Base-by-base conservation (phyloP, 2,113 vertebrate species). In the Mesembrinibis cayennensis region DNA sequence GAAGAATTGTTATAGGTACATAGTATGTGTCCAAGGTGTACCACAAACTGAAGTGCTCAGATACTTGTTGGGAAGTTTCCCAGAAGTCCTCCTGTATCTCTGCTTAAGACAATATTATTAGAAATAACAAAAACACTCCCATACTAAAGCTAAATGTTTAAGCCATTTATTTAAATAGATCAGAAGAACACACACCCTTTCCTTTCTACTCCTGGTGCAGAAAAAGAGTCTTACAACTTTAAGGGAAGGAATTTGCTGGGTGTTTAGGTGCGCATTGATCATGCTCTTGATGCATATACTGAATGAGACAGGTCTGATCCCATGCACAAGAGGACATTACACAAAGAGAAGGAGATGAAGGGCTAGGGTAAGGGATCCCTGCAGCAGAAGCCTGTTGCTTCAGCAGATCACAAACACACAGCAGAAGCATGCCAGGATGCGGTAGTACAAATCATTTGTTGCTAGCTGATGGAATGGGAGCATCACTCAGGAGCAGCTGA, bases 281-380 rank as follows among this genome's bases (percentile, higher is more conserved):
- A n/a, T 1, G 3, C 29, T 74, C 26, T 38, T 30, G 44, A 72
- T 1, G 3, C 25, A 25, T 3, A 53, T 0, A 0, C 40, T 45
- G 42, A 15, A 36, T 2, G 2, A 89, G 77, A 42, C 62, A 50
- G 36, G 38, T 62, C 61, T 73, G 67, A 49, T 53, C 50, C 36
- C 22, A 40, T 5, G 20, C n/a, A 49, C 0, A 1, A 78, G 44
- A 61, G 62, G 20, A 26, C 15, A 15, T 2, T 17, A 25, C 45
- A 66, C 36, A 58, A 38, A 72, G 40, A 77, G 50, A 21, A 59
- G 66, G 26, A 88, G 44, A 36, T 23, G 34, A 81, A 73, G 50
- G 44, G 14, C 50, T 76, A 25, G 7, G 25, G 13, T 26, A 36
- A 67, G 59, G 72, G 12, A 20, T 55, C n/a, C 23, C 63, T 59